Conservation (phyloP, 2,113 vertebrate genomes). For the Apteryx mantelli region DNA sequence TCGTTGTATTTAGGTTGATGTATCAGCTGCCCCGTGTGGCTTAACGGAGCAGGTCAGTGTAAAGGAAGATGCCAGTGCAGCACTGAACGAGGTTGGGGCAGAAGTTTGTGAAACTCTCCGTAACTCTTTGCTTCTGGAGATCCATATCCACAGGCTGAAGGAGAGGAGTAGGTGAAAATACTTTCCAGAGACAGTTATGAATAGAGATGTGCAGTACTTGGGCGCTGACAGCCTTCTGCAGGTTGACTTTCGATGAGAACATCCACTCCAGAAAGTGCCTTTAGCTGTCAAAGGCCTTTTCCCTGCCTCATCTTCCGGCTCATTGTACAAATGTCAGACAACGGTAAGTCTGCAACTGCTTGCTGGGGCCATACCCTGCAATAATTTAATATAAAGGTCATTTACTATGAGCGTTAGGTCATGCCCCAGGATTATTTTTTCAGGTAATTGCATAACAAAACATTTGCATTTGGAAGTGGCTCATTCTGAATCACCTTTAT, state of each 20-base stretch:
- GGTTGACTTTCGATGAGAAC: background rate
- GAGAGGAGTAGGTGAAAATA: background rate
- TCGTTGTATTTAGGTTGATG: background rate
- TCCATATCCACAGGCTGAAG: background rate
- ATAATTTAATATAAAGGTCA: background rate
- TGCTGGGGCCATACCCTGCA: background rate
- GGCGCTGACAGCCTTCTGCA: background rate
- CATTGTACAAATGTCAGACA: accelerated
- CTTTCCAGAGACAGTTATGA: background rate
- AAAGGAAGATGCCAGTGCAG: background rate
- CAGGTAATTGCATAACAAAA: background rate
- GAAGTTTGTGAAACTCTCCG: background rate
- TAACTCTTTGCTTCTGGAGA: background rate
- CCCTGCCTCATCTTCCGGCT: background rate
- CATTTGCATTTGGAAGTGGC: background rate
- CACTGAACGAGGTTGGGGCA: too few relatives aligned
- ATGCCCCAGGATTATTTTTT: background rate
- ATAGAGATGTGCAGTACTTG: background rate
- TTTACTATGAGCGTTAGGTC: background rate
- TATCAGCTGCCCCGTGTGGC: background rate
- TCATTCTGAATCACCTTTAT: background rate
- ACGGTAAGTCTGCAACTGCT: background rate
- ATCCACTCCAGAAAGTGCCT: background rate
- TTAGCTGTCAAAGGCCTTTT: background rate
- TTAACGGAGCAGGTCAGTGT: background rate